phyloP scores from a whole-genome alignment of 2,888 invertebrate genomes.

The Agrotis exclamationis region DNA sequence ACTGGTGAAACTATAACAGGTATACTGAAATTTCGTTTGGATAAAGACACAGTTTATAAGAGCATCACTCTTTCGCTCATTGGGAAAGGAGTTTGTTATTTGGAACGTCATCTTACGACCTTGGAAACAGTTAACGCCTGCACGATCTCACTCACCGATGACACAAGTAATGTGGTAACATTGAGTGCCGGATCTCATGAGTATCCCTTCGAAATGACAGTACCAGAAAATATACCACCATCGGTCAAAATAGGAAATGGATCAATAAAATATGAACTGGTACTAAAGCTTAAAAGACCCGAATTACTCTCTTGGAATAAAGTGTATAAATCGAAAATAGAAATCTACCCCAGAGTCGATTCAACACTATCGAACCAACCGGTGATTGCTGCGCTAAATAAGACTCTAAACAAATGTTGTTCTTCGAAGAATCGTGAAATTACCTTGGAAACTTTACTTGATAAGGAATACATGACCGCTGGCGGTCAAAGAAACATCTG shows the following conservation, averaged over 20 bases:
- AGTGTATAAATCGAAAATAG: slow-evolving; percentile 9
- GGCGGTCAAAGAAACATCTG: slow-evolving; percentile 9
- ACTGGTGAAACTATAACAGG: slow-evolving; percentile 63
- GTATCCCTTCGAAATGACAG: slow-evolving; percentile 22
- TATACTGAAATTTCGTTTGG: slow-evolving; percentile 59
- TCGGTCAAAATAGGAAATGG: slow-evolving; percentile 25
- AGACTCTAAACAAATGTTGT: slow-evolving; percentile 22
- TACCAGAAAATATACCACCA: slow-evolving; percentile 39
- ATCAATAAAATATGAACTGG: slow-evolving; percentile 32
- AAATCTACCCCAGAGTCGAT: slow-evolving; percentile 22
- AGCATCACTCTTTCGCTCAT: slow-evolving; percentile 59
- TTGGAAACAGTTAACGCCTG: too few species aligned
- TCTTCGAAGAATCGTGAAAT: slow-evolving; percentile 25
- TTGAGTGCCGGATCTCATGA: slow-evolving; percentile 23
- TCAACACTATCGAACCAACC: neutral
- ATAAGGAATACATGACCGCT: slow-evolving; percentile 24
- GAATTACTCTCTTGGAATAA: slow-evolving; percentile 6
- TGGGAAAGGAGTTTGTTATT: slow-evolving; percentile 60
- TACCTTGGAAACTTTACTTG: slow-evolving; percentile 32
- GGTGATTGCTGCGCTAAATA: slow-evolving; percentile 18
- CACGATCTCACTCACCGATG: neutral
- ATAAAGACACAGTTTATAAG: slow-evolving; percentile 58
- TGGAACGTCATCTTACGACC: neutral
- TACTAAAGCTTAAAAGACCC: slow-evolving; percentile 32
- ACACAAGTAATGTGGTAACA: neutral